Conservation (phyloP, 2,888 invertebrate species). For the Syrista parreyssii region DNA sequence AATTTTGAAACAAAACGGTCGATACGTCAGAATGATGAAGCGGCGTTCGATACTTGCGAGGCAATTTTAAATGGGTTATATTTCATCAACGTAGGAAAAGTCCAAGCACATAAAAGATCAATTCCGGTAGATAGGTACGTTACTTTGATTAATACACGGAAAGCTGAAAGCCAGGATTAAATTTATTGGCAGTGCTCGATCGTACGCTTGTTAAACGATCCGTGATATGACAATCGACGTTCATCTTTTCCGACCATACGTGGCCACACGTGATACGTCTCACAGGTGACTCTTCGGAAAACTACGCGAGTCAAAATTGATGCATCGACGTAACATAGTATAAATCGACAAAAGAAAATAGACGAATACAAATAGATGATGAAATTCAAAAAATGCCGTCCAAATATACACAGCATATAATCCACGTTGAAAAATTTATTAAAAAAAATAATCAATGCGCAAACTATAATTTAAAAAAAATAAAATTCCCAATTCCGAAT, state of each 20-base stretch:
- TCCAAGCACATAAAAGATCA: neutral
- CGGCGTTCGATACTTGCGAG: neutral
- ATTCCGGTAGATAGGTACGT: neutral
- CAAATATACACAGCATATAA: no score
- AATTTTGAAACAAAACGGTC: neutral
- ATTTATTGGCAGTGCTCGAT: neutral
- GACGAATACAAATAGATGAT: no score
- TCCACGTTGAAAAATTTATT: no score
- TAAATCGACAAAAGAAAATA: neutral
- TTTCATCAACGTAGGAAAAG: neutral
- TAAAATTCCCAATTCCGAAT: no score
- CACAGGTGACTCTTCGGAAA: neutral
- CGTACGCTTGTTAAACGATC: neutral
- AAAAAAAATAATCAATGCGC: no score
- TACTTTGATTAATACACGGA: neutral
- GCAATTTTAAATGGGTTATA: neutral
- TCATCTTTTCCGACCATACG: neutral
- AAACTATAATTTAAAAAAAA: no score
- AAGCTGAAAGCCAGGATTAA: neutral
- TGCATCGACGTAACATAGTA: neutral
- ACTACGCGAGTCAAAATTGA: neutral
- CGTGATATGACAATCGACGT: neutral
- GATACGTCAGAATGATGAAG: neutral
- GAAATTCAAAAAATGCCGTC: no score
- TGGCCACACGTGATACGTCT: neutral